These are phyloP conservation scores for Drosophila rufa DNA, from an alignment of 1,140 invertebrate species.

Conservation along the genomic window DNA sequence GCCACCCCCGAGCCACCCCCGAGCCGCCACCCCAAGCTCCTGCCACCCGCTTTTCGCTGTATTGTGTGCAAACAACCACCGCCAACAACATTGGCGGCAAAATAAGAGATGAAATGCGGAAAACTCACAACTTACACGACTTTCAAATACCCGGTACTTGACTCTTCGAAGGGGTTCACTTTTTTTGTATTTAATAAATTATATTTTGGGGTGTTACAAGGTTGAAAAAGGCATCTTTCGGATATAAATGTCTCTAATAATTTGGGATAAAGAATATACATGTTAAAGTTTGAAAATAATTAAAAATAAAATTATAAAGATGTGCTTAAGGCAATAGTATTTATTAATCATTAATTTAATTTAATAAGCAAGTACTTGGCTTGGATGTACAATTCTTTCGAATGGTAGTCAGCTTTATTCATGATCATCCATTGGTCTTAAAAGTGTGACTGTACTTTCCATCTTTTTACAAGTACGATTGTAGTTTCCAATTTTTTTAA, in stretches of 20 bases:
- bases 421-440: neutral
- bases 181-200: neutral
- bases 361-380: too few species aligned
- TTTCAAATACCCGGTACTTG: conserved; percentile 19
- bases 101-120: conserved; percentile 3
- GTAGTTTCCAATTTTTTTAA: too few species aligned
- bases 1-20: neutral
- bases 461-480: too few species aligned
- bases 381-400: neutral
- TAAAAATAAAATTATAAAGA: too few species aligned
- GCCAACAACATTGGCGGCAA: conserved; percentile 23
- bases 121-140: neutral
- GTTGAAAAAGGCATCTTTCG: neutral
- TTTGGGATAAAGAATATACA: too few species aligned
- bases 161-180: neutral
- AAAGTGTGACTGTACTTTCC: too few species aligned
- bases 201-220: neutral
- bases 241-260: too few species aligned
- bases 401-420: neutral
- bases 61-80: conserved; percentile 48
- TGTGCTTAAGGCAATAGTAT: too few species aligned
- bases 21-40: conserved; percentile 12
- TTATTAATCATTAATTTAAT: too few species aligned
- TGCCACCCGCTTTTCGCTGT: conserved; percentile 26
- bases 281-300: too few species aligned